These are phyloP conservation scores for Nephrotoma guestfalica DNA, from an alignment of 2,888 invertebrate genomes.

Conservation along the genomic window DNA sequence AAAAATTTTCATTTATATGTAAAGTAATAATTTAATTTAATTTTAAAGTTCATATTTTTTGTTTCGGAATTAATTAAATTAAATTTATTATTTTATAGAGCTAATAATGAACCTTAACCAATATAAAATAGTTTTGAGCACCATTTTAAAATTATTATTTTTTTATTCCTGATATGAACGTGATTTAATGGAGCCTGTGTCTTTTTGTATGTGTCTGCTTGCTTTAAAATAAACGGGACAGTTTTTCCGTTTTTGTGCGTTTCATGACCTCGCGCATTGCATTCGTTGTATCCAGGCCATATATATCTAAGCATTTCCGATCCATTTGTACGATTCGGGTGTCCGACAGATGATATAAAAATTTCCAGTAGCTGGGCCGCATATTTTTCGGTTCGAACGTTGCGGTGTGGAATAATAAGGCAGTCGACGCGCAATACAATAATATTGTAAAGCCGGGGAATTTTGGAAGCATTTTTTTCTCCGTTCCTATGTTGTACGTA, in stretches of 20 bases:
- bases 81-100: neutral
- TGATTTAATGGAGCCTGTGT: neutral
- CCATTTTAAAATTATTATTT: neutral
- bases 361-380: conserved; percentile 70
- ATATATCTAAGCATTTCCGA: conserved; percentile 41
- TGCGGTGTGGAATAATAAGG: conserved; percentile 61
- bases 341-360: conserved; percentile 58
- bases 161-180: neutral
- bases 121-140: neutral
- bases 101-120: neutral
- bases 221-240: neutral
- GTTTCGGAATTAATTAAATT: neutral
- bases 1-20: neutral
- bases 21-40: neutral
- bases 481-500: conserved; percentile 54
- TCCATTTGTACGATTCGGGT: conserved; percentile 46
- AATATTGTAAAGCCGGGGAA: conserved; percentile 54
- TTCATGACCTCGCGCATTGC: conserved; percentile 32
- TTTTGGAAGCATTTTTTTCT: conserved; percentile 46
- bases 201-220: neutral
- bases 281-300: conserved; percentile 41
- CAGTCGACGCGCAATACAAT: conserved; percentile 63
- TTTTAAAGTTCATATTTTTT: neutral
- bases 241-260: conserved; percentile 14
- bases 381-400: conserved; percentile 64